A percentile compares a stretch with the other conserved stretches of the same genome.
phyloP scores from a whole-genome alignment of 2,888 invertebrate species.

The Synanthedon vespiformis region DNA sequence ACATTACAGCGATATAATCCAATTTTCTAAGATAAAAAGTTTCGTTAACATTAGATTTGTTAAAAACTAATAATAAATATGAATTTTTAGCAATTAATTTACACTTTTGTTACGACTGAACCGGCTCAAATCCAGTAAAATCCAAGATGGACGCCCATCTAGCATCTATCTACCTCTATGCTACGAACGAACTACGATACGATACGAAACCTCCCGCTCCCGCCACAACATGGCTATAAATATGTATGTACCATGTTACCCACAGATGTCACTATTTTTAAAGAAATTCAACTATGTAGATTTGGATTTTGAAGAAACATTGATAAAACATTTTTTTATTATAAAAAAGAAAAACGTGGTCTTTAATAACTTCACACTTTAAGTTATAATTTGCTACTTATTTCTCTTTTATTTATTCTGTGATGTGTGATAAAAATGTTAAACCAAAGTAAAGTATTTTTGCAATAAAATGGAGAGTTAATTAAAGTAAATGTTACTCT shows the following conservation, averaged over 20 bases:
- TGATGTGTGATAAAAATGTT: no score
- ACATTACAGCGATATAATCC: constrained; percentile 76
- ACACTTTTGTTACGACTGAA: constrained; percentile 71
- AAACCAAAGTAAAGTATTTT: no score
- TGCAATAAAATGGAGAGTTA: no score
- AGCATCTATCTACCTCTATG: constrained; percentile 29
- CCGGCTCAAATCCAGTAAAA: constrained; percentile 82
- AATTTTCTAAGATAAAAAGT: constrained; percentile 62
- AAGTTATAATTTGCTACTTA: no score
- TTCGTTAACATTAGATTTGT: constrained; percentile 59
- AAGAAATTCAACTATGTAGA: no score
- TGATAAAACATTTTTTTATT: background rate
- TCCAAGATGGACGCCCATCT: constrained; percentile 86
- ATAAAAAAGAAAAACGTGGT: background rate
- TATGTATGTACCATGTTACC: no score
- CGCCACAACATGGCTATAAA: constrained; percentile 5
- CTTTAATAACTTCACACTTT: no score
- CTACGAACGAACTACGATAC: constrained; percentile 6
- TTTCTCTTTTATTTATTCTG: no score
- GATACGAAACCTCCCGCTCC: constrained; percentile 24
- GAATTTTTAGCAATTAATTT: constrained; percentile 56
- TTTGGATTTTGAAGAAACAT: background rate
- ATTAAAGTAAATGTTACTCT: no score
- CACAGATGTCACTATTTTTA: no score
- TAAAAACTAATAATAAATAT: constrained; percentile 58